Base-by-base conservation (phyloP, 1,140 invertebrate species). In the Helicoverpa zea region DNA sequence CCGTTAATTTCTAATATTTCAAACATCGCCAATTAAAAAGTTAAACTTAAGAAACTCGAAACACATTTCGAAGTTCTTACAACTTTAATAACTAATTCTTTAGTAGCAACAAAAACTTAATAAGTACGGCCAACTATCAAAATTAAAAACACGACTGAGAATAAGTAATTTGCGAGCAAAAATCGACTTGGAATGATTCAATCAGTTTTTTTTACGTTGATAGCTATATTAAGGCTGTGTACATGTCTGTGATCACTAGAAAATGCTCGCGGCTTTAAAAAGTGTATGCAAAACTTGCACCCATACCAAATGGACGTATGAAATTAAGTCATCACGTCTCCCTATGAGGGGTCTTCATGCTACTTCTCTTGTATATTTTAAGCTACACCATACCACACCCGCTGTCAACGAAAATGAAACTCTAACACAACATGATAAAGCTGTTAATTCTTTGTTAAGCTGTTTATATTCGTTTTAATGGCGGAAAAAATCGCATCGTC, bases 301-400 rank as follows among this genome's bases (percentile, higher is more conserved):
- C 87, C 90, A 87, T 88, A 87, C 87, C 86, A 88, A 91, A 91
- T 91, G 88, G 52, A 80, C 23, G 70, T 79, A 82, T 87, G 84
- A 87, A 92, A 92, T 93, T 91, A 91, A 92, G 89, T 91, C 91
- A 89, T 93, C 90, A 91, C 80, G 85, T 85, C 86, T 85, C 87
- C 85, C 88, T 88, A 88, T 87, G 82, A 91, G 89, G 86, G 88
- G 89, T 88, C 89, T 86, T 81, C 81, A 86, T 79, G 84, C 83
- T 86, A 84, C 86, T 87, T 86, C 81, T 74, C 81, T 86, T 68
- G 81, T 87, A 87, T 88, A 87, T 88, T 87, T 86, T 87, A 86
- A 77, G 30, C 61, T 63, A 51, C 73, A 76, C 43, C n/a, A 68
- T 68, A 76, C 73, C 29, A 18, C 12, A 30, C 16, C 14, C 23